Evolutionary conservation across 2,888 invertebrate species (phyloP).

Genomic region (Drosophila macrothrix): DNA sequence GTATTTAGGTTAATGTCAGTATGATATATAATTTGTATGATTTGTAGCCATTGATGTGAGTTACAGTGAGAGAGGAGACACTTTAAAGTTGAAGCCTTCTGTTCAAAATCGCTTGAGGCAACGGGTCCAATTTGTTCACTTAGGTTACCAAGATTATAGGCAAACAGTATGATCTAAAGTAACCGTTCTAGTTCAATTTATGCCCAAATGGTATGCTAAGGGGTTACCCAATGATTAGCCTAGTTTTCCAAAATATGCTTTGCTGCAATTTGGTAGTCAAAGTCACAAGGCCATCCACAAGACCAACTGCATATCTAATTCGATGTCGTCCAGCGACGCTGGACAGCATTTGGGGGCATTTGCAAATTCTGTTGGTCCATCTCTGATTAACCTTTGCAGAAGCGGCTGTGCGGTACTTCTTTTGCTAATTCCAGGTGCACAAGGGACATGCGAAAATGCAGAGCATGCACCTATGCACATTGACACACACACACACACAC

Average conservation of each 20-base stretch:
- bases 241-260: slow-evolving; percentile 11
- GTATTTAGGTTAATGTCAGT: background rate
- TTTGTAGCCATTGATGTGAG: background rate
- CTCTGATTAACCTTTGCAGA: slow-evolving; percentile 34
- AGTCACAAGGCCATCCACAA: slow-evolving; percentile 14
- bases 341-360: slow-evolving; percentile 7
- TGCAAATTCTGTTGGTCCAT: slow-evolving; percentile 28
- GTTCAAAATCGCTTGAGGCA: background rate
- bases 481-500: background rate
- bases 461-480: background rate
- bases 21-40: background rate
- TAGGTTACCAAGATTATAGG: background rate
- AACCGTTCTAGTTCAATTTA: background rate
- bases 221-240: slow-evolving; percentile 10
- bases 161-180: background rate
- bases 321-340: background rate
- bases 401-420: slow-evolving; percentile 9
- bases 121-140: background rate
- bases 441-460: slow-evolving; percentile 7
- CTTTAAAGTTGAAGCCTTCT: background rate
- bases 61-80: background rate
- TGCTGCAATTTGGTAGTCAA: slow-evolving; percentile 1
- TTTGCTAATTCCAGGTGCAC: slow-evolving; percentile 22
- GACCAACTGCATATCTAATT: slow-evolving; percentile 24
- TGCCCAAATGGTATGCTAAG: background rate